Evolutionary conservation across 2,888 invertebrate species (phyloP), one percentile per base, ranked within the genome.

Genomic region (Polydrusus cervinus): DNA sequence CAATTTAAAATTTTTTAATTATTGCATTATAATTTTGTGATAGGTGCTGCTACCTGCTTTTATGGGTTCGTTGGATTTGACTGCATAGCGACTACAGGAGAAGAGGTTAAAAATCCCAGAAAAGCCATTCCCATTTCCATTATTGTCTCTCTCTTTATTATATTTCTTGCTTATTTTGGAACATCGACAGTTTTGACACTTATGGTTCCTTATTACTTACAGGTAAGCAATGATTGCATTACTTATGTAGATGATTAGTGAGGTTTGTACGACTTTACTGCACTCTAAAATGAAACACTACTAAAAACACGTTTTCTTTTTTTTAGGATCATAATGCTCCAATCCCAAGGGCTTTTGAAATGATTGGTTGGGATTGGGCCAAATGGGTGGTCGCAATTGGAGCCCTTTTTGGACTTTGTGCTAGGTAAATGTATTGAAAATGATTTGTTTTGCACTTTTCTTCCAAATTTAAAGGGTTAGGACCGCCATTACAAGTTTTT

Each of bases 41-140:
- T 43, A 78, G 77, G 95, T 0, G 94, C 95, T 0, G 94, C 95
- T 0, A 93, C 92, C 6, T 95, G 95, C 85, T 97, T 97, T 88
- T 97, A 97, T 85, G 96, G 95, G 6, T 97, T 97, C 84, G 95
- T 97, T 74, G 97, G 97, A 0, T 97, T 97, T 87, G 97, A 97
- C 88, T 94, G 94, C 84, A 95, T 95, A 73, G 95, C 95, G 16
- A 94, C 95, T 0, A 93, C 94, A 13, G 94, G 97, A 2, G 97
- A 97, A 86, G 97, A 98, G 87, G 97, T 95, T 0, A 92, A 91
- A 74, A 93, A 95, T 82, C 97, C 97, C 0, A 93, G 95, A 87
- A 92, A 91, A 87, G 91, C 93, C 3, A 96, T 98, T 77, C 97
- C 97, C 0, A 90, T 97, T 80, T 93, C 96, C 1, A 96, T 98